Conservation (phyloP, 1,140 invertebrate genomes). For the Ostrea edulis region DNA sequence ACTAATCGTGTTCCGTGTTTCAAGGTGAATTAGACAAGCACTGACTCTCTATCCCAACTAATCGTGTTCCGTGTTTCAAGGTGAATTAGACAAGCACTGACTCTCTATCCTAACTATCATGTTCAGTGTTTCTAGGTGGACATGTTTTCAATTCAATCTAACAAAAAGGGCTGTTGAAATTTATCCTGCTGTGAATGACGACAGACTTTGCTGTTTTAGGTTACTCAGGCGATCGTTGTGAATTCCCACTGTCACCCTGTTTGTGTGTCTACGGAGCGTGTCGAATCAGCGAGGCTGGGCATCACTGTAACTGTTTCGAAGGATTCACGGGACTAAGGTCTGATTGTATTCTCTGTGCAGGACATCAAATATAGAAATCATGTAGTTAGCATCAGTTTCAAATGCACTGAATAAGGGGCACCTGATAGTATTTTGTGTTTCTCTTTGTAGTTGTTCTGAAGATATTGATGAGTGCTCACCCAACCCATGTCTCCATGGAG, state of each 20-base stretch:
- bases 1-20: too few species aligned
- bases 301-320: conserved; percentile 53
- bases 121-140: too few species aligned
- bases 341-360: too few species aligned
- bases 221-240: conserved; percentile 67
- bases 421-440: too few species aligned
- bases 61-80: too few species aligned
- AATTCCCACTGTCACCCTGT: conserved; percentile 69
- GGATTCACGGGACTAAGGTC: conserved; percentile 55
- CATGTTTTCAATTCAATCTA: too few species aligned
- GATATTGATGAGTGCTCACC: conserved; percentile 59
- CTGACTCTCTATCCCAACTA: too few species aligned
- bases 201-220: conserved; percentile 48
- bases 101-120: too few species aligned
- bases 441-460: conserved; percentile 10
- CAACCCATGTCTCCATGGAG: conserved; percentile 56
- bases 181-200: background rate
- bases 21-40: too few species aligned
- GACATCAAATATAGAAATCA: background rate
- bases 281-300: conserved; percentile 82
- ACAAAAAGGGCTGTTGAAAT: background rate
- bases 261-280: conserved; percentile 63
- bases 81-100: too few species aligned
- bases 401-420: background rate
- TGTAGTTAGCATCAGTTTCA: background rate